Evolutionary conservation across 2,797 vertebrate genomes (phyloP).

Genomic region (Sebastes itinus): DNA sequence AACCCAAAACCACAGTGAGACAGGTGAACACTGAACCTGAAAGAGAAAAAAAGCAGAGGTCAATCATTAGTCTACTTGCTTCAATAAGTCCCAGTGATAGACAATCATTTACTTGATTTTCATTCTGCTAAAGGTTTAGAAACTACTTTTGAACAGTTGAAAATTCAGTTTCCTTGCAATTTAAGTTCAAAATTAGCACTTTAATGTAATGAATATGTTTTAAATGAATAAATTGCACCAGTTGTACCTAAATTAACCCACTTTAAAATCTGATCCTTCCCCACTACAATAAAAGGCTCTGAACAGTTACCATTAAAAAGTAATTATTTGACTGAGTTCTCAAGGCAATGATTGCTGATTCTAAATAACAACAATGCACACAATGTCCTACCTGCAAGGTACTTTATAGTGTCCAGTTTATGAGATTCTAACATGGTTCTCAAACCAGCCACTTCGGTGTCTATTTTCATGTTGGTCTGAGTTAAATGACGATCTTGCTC

Average conservation of each 20-base stretch:
- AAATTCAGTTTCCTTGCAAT: too few relatives aligned
- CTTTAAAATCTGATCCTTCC: not conserved
- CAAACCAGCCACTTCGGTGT: constrained; percentile 94
- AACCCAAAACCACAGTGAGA: constrained; percentile 94
- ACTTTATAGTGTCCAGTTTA: constrained; percentile 98
- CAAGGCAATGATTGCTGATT: not conserved
- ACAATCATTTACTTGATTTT: not conserved
- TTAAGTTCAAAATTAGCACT: too few relatives aligned
- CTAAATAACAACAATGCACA: not conserved
- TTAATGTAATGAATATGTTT: not conserved
- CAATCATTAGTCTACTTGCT: not conserved
- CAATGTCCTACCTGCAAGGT: constrained; percentile 90
- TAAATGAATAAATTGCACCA: not conserved
- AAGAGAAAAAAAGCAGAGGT: constrained; percentile 27
- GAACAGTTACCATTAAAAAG: not conserved
- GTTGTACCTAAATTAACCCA: not conserved
- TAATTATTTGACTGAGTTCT: not conserved
- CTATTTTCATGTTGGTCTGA: constrained; percentile 93
- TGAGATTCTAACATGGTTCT: constrained; percentile 96
- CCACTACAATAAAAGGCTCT: not conserved
- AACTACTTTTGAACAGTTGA: not conserved
- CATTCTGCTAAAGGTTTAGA: not conserved
- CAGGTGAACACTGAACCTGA: constrained; percentile 96
- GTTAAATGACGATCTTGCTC: constrained; percentile 91
- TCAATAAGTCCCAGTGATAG: not conserved